Conservation (phyloP, 2,113 vertebrate genomes). For the Petrocephalus microphthalmus region DNA sequence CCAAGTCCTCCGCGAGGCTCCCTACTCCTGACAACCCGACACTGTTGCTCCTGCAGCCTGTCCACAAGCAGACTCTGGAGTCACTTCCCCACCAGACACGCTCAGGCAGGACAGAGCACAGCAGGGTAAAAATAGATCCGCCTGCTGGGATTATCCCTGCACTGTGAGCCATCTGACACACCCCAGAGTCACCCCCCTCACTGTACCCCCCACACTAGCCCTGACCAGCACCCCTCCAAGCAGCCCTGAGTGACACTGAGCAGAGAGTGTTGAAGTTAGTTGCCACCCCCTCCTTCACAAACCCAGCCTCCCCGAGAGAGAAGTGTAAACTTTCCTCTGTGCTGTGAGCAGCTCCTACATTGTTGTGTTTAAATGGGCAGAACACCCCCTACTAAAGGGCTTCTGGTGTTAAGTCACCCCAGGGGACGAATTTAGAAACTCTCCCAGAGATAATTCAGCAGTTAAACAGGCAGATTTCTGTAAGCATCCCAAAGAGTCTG, state of each 20-base stretch:
- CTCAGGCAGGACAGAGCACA: constrained; percentile 62
- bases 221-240: not conserved
- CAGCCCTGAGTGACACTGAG: not conserved
- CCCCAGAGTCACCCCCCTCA: constrained; percentile 59
- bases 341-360: not conserved
- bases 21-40: not conserved
- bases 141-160: constrained; percentile 76
- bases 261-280: not conserved
- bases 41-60: not conserved
- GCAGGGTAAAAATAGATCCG: constrained; percentile 78
- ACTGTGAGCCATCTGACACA: constrained; percentile 61
- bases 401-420: constrained; percentile 1
- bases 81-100: constrained; percentile 45
- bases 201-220: constrained; percentile 26
- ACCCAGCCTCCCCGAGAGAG: not conserved
- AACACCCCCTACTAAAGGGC: not conserved
- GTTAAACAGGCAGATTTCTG: not conserved
- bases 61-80: constrained; percentile 8
- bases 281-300: not conserved
- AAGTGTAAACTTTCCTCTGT: not conserved
- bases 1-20: not conserved
- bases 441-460: not conserved
- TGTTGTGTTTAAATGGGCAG: not conserved
- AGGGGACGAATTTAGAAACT: not conserved
- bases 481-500: not conserved